These are phyloP conservation scores for Agapostemon virescens DNA, from an alignment of 2,888 invertebrate species.

Conservation along the genomic window DNA sequence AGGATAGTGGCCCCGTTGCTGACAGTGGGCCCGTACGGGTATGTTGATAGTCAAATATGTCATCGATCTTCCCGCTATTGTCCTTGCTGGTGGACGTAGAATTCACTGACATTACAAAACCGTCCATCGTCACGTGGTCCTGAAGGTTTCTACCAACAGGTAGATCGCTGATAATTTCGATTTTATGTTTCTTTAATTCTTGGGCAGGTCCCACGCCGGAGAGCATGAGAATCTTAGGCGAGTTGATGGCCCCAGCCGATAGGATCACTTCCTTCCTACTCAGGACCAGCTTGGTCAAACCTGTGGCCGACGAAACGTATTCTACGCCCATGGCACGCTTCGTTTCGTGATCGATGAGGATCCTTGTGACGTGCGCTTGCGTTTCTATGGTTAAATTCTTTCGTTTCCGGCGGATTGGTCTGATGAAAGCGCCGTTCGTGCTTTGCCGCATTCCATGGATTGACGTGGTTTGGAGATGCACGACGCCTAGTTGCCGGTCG, in stretches of 20 bases:
- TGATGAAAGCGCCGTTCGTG: constrained; percentile 85
- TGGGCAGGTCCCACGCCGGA: constrained; percentile 82
- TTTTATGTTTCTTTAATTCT: constrained; percentile 77
- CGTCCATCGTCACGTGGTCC: constrained; percentile 81
- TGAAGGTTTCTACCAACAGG: constrained; percentile 82
- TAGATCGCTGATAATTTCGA: constrained; percentile 78
- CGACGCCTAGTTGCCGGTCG: constrained; percentile 83
- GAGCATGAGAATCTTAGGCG: constrained; percentile 82
- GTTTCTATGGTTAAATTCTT: constrained; percentile 79
- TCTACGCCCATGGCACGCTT: constrained; percentile 80
- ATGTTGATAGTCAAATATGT: constrained; percentile 81
- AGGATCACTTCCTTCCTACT: constrained; percentile 81
- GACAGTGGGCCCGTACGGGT: constrained; percentile 81
- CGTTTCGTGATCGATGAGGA: constrained; percentile 81
- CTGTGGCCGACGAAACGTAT: constrained; percentile 74
- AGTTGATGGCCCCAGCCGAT: constrained; percentile 81
- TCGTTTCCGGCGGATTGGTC: constrained; percentile 83
- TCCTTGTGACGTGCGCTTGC: constrained; percentile 81
- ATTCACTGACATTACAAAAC: constrained; percentile 75
- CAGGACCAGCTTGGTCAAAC: constrained; percentile 73
- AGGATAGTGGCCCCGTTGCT: constrained; percentile 81
- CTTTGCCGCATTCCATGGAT: constrained; percentile 84
- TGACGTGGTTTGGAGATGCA: constrained; percentile 84
- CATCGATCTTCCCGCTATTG: constrained; percentile 72
- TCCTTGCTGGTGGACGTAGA: constrained; percentile 70